A percentile compares a stretch with the other conserved stretches of the same genome.
phyloP scores from a whole-genome alignment of 2,113 vertebrate genomes.

The Indicator indicator region DNA sequence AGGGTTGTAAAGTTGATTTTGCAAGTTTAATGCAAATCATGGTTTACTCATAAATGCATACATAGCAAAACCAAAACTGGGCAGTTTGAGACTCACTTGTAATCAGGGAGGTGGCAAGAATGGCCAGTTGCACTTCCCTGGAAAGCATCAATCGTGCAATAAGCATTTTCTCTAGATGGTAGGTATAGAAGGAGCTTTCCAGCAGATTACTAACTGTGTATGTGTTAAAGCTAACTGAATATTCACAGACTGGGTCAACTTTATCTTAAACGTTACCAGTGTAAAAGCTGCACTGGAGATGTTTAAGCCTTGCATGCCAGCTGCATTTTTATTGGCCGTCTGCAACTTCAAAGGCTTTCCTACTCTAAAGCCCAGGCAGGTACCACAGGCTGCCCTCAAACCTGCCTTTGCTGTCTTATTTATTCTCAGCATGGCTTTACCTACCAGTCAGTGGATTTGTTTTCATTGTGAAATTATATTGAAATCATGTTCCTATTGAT shows the following conservation, averaged over 20 bases:
- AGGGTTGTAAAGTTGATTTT: neutral
- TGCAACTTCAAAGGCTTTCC: conserved; percentile 81
- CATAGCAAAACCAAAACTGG: neutral
- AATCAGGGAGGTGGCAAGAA: neutral
- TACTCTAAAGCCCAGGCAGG: conserved; percentile 70
- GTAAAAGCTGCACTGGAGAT: neutral
- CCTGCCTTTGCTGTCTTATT: conserved; percentile 68
- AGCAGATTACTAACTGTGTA: neutral
- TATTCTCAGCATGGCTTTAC: conserved; percentile 72
- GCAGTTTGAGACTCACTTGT: neutral
- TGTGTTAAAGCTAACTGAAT: neutral
- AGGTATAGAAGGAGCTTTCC: neutral
- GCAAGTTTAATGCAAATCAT: neutral
- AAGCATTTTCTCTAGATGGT: neutral
- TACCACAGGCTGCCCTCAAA: conserved; percentile 41
- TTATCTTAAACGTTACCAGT: conserved; percentile 32
- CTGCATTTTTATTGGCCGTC: conserved; percentile 80
- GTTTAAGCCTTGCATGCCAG: conserved; percentile 68
- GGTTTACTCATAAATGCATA: neutral
- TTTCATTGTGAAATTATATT: conserved; percentile 5
- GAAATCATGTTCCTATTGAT: neutral
- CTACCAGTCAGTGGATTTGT: conserved; percentile 42
- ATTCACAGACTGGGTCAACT: neutral
- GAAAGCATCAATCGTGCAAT: neutral
- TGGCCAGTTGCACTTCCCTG: neutral